Evolutionary conservation across 2,113 vertebrate species (phyloP).

Genomic region (Salvator merianae): DNA sequence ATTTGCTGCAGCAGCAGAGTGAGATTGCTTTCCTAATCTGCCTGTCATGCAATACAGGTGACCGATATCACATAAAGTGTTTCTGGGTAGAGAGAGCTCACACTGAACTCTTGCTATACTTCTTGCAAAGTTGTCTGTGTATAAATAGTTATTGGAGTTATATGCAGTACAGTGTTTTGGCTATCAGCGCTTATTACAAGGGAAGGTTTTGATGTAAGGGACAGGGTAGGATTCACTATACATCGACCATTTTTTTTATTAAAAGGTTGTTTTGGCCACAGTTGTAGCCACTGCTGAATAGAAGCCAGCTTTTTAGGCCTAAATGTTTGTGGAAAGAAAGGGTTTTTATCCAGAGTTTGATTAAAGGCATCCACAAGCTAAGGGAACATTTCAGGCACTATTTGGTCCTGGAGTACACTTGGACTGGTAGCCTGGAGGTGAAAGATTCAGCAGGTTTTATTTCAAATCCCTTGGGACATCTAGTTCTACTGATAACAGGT

Average conservation of each 20-base stretch:
- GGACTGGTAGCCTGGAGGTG: conserved; percentile 35
- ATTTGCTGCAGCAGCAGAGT: too few relatives aligned
- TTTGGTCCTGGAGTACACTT: not conserved
- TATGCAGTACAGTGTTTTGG: too few relatives aligned
- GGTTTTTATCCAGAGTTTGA: not conserved
- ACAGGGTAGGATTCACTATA: not conserved
- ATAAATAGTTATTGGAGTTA: too few relatives aligned
- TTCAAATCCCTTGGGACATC: conserved; percentile 62
- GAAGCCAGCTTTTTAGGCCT: not conserved
- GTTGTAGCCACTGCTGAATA: not conserved
- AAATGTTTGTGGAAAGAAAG: not conserved
- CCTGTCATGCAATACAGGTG: too few relatives aligned
- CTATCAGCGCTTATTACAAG: not conserved
- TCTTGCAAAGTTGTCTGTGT: too few relatives aligned
- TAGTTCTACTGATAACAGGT: conserved; percentile 54
- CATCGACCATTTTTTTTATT: too few relatives aligned
- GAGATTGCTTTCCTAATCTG: too few relatives aligned
- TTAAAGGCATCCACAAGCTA: not conserved
- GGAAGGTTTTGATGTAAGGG: not conserved
- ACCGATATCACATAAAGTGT: too few relatives aligned
- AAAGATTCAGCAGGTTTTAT: conserved; percentile 33
- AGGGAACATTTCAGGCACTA: not conserved
- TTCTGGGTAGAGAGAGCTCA: too few relatives aligned
- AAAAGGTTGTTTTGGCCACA: not conserved
- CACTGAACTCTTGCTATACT: too few relatives aligned